Evolutionary conservation across 1,140 invertebrate genomes (phyloP).

Genomic region (Neodiprion virginianus): DNA sequence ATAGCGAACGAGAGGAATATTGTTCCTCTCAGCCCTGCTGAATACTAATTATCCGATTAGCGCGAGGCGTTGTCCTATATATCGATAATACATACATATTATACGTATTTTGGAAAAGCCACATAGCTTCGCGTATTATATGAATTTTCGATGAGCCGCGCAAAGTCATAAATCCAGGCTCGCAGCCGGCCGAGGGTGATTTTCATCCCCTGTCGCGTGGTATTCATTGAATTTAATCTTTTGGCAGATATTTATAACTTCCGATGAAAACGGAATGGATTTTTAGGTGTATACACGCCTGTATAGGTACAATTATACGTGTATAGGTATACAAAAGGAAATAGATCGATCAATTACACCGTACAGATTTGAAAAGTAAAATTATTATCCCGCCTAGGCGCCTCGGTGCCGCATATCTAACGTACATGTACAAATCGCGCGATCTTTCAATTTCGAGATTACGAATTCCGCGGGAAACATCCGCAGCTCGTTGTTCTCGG

Average conservation of each 20-base stretch:
- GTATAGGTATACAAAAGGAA: too few relatives aligned
- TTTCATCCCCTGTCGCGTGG: background rate
- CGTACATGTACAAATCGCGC: too few relatives aligned
- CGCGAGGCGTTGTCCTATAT: background rate
- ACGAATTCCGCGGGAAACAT: too few relatives aligned
- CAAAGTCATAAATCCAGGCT: background rate
- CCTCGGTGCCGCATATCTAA: too few relatives aligned
- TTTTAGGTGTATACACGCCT: background rate
- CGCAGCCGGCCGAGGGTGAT: background rate
- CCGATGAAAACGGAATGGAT: background rate
- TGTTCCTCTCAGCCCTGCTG: background rate
- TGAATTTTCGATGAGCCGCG: background rate
- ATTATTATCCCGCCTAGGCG: too few relatives aligned
- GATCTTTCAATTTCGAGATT: too few relatives aligned
- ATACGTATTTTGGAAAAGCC: background rate
- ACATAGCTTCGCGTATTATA: background rate
- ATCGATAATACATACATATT: too few relatives aligned
- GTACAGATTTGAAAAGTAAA: too few relatives aligned
- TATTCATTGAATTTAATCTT: background rate
- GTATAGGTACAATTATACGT: too few relatives aligned
- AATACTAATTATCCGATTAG: slow-evolving; percentile 6
- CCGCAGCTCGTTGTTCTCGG: too few relatives aligned
- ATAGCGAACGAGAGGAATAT: background rate
- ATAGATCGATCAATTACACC: too few relatives aligned
- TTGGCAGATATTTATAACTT: background rate